These are phyloP conservation scores for Phyto melanocephala DNA, from an alignment of 2,888 invertebrate genomes.

Conservation along the genomic window DNA sequence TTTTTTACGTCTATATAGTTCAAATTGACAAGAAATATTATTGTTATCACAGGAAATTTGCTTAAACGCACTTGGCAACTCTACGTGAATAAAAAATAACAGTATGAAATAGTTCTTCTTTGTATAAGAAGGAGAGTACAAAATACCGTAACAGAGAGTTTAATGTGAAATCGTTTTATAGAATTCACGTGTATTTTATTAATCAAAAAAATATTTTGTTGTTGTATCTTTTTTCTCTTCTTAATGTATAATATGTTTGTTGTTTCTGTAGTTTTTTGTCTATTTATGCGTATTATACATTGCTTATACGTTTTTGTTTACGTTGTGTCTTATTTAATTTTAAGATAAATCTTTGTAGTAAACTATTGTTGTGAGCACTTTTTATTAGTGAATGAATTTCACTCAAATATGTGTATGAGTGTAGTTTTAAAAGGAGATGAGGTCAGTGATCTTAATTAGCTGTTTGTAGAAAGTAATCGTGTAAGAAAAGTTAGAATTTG, in stretches of 20 bases:
- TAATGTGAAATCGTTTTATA: background rate
- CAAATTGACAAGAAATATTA: too few relatives aligned
- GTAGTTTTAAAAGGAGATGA: background rate
- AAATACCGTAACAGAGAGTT: background rate
- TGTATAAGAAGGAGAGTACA: background rate
- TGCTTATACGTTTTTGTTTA: conserved; percentile 38
- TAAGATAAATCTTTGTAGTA: conserved; percentile 41
- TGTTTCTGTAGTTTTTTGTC: background rate
- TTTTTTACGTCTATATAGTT: too few relatives aligned
- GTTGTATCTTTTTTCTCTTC: background rate
- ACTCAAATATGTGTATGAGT: conserved; percentile 36
- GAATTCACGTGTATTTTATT: conserved; percentile 49
- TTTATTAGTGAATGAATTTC: background rate
- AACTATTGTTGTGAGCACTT: conserved; percentile 31
- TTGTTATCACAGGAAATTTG: too few relatives aligned
- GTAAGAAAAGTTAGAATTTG: too few relatives aligned
- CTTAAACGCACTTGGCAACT: too few relatives aligned
- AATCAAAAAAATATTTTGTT: conserved; percentile 40
- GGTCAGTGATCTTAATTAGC: conserved; percentile 38
- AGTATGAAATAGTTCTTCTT: conserved; percentile 10
- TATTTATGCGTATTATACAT: too few relatives aligned
- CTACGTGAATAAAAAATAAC: background rate
- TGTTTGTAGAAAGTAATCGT: too few relatives aligned
- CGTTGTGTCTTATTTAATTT: conserved; percentile 13
- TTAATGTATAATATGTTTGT: background rate